Percentiles rank a stretch among this genome's conserved stretches.
phyloP scores from a whole-genome alignment of 2,888 invertebrate genomes.

The Dryomyza anilis region DNA sequence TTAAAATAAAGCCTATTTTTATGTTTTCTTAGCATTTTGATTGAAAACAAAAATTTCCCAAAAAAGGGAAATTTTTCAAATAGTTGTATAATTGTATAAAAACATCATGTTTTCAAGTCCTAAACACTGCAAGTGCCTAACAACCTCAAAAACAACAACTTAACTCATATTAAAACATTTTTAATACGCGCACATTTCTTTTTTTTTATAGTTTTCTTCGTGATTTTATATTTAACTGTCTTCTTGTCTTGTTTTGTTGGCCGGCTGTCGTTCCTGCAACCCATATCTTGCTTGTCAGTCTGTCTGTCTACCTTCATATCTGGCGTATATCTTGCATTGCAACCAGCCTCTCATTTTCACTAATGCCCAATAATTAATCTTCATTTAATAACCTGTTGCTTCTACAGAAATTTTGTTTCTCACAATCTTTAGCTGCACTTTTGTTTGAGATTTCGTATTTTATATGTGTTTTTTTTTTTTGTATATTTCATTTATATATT shows the following conservation, averaged over 20 bases:
- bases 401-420: conserved; percentile 22
- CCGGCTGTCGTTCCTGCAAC: background rate
- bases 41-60: too few species aligned
- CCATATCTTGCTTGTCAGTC: background rate
- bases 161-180: too few species aligned
- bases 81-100: too few species aligned
- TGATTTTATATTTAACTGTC: background rate
- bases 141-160: too few species aligned
- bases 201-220: background rate
- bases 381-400: conserved; percentile 40
- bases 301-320: background rate
- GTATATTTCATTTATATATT: conserved; percentile 29
- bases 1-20: too few species aligned
- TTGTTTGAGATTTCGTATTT: background rate
- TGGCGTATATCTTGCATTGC: background rate
- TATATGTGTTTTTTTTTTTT: conserved; percentile 27
- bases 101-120: too few species aligned
- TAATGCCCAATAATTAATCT: conserved; percentile 43
- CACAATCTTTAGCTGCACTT: conserved; percentile 29
- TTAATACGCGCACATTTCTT: too few species aligned
- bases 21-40: too few species aligned
- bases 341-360: conserved; percentile 32
- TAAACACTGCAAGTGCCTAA: too few species aligned
- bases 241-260: background rate
- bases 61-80: too few species aligned